A percentile compares a stretch with the other conserved stretches of the same genome.
Conservation (phyloP, 2,113 vertebrate genomes). For the Heterotilapia buettikoferi region DNA sequence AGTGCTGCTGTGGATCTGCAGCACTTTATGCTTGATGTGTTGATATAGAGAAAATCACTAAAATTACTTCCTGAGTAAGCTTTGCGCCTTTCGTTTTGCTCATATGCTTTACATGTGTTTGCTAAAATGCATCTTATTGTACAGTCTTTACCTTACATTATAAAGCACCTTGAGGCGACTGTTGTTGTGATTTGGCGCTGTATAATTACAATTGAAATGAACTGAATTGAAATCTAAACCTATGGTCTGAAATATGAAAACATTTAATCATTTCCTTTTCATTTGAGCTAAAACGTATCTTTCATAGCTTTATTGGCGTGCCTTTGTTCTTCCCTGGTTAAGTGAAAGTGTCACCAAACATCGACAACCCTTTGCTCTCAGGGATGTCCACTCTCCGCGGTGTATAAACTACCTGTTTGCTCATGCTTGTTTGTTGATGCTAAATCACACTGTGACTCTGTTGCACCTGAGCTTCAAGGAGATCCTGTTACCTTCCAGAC, state of each 20-base stretch:
- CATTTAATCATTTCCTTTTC: background rate
- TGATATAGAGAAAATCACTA: no score
- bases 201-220: background rate
- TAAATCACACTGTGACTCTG: slow-evolving; percentile 48
- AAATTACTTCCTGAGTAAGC: no score
- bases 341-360: slow-evolving; percentile 16
- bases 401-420: background rate
- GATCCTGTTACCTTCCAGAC: slow-evolving; percentile 40
- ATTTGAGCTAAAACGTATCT: background rate
- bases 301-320: background rate
- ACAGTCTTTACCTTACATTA: no score
- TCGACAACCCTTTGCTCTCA: slow-evolving; percentile 9
- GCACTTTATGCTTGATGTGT: background rate
- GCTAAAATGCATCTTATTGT: no score
- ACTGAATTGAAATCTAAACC: background rate
- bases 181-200: background rate
- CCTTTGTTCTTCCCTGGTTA: background rate
- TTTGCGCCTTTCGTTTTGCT: no score
- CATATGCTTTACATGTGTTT: no score
- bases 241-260: background rate
- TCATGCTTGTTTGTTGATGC: slow-evolving; percentile 34
- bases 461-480: slow-evolving; percentile 59
- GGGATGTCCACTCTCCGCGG: background rate
- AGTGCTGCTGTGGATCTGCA: background rate
- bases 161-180: no score